phyloP scores from a whole-genome alignment of 2,888 invertebrate genomes.

The Theretra japonica region DNA sequence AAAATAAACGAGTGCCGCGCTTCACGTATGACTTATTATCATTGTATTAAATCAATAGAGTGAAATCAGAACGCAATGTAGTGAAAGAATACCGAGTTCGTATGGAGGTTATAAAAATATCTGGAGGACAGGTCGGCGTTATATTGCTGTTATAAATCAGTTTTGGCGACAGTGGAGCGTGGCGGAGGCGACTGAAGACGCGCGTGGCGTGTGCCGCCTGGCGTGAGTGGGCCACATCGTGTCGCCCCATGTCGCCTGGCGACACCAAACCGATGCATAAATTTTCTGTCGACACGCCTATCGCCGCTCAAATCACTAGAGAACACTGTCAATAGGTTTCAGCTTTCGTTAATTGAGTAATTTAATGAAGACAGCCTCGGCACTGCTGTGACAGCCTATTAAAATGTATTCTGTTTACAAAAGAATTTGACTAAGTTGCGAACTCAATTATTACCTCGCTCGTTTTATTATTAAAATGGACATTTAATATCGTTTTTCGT shows the following conservation, averaged over 20 bases:
- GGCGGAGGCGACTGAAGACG: slow-evolving; percentile 52
- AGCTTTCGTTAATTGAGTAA: slow-evolving; percentile 45
- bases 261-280: slow-evolving; percentile 68
- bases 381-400: slow-evolving; percentile 19
- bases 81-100: slow-evolving; percentile 59
- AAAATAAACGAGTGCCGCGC: slow-evolving; percentile 9
- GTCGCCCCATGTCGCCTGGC: slow-evolving; percentile 57
- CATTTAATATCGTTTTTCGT: background rate
- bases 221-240: slow-evolving; percentile 45
- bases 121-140: slow-evolving; percentile 78
- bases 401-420: slow-evolving; percentile 15
- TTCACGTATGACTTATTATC: slow-evolving; percentile 26
- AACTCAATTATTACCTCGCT: background rate
- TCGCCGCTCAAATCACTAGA: slow-evolving; percentile 28
- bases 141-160: slow-evolving; percentile 83
- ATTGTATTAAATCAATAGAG: slow-evolving; percentile 32
- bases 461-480: background rate
- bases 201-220: slow-evolving; percentile 55
- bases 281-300: slow-evolving; percentile 51
- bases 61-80: slow-evolving; percentile 61
- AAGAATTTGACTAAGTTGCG: slow-evolving; percentile 2
- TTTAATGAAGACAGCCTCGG: slow-evolving; percentile 28
- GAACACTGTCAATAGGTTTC: slow-evolving; percentile 27
- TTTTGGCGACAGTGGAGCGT: slow-evolving; percentile 61
- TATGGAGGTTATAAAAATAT: slow-evolving; percentile 80